A percentile compares a stretch with the other conserved stretches of the same genome.
Evolutionary conservation across 2,797 vertebrate genomes (phyloP).

Genomic region (Petrocephalus schoutedeni): DNA sequence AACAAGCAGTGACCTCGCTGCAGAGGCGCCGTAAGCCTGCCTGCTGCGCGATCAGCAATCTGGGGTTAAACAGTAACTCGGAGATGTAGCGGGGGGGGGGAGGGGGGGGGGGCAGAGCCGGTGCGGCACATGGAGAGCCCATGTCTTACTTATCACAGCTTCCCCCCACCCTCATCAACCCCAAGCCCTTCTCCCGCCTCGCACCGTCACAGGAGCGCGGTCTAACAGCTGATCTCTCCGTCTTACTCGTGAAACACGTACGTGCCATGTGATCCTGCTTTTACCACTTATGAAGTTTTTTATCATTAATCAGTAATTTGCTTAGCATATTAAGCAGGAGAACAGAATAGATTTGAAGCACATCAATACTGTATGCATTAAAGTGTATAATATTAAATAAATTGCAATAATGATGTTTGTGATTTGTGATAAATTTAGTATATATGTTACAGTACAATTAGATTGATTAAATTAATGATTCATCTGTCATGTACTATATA

Average conservation of each 20-base stretch:
- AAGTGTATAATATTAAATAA: background rate
- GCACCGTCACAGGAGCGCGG: background rate
- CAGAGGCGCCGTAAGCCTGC: background rate
- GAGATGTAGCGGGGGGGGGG: background rate
- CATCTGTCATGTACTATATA: background rate
- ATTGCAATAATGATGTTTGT: background rate
- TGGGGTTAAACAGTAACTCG: conserved; percentile 33
- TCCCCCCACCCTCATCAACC: background rate
- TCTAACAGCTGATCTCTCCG: background rate
- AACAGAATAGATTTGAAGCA: background rate
- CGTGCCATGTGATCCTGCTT: background rate
- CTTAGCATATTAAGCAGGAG: background rate
- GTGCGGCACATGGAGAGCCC: conserved; percentile 24
- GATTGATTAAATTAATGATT: background rate
- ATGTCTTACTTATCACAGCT: conserved; percentile 30
- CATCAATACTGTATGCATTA: background rate
- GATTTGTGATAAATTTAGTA: background rate
- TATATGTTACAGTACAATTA: background rate
- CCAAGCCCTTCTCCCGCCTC: background rate
- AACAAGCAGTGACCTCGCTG: conserved; percentile 17
- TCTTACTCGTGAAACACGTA: background rate
- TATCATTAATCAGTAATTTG: background rate
- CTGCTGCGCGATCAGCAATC: conserved; percentile 13
- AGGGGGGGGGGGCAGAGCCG: background rate
- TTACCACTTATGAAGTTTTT: background rate